phyloP scores from a whole-genome alignment of 2,113 vertebrate genomes.

The Centropus unirufus region DNA sequence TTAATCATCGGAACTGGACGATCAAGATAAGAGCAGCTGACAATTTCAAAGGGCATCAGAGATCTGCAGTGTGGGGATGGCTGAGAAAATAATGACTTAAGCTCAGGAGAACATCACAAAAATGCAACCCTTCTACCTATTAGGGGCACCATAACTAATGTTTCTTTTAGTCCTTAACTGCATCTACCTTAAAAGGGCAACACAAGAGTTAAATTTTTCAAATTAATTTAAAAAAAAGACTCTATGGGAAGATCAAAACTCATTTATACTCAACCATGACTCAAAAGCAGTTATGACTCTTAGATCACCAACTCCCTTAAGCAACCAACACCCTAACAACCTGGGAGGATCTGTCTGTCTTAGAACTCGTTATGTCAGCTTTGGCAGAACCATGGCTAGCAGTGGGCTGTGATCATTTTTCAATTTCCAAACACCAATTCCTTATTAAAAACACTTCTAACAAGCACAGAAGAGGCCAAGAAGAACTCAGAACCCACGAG shows the following conservation, averaged over 20 bases:
- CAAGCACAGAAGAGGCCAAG: neutral
- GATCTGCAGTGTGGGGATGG: neutral
- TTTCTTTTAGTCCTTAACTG: neutral
- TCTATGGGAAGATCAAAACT: neutral
- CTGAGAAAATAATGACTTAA: neutral
- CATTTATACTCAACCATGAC: neutral
- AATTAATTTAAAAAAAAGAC: neutral
- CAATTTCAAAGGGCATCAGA: neutral
- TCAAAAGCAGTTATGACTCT: slow-evolving; percentile 50
- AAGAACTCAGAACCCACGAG: neutral
- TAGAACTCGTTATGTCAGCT: slow-evolving; percentile 11
- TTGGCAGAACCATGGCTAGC: neutral
- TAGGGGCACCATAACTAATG: neutral
- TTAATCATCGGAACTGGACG: neutral
- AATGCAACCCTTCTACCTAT: neutral
- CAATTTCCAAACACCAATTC: neutral
- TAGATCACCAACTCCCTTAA: slow-evolving; percentile 7
- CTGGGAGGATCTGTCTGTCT: neutral
- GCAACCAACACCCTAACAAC: slow-evolving; percentile 36
- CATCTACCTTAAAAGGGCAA: neutral
- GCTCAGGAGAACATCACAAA: neutral
- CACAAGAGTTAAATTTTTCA: neutral
- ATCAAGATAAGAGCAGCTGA: neutral
- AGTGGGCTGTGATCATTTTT: neutral
- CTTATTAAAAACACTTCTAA: neutral